phyloP scores from a whole-genome alignment of 2,888 invertebrate species.

The Nipponacmea schrenckii region DNA sequence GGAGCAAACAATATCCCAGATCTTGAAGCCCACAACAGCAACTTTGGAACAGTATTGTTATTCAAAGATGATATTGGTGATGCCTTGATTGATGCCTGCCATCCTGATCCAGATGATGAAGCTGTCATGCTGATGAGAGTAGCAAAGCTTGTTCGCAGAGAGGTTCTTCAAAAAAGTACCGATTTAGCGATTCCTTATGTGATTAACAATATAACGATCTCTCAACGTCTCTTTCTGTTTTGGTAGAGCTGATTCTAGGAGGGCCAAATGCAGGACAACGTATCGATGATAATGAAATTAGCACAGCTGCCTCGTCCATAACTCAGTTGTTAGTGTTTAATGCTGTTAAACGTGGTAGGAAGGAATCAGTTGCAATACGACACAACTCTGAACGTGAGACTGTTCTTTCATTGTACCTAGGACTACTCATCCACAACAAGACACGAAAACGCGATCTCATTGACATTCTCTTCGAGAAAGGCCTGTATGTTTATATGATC shows the following conservation, averaged over 20 bases:
- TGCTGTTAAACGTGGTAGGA: background rate
- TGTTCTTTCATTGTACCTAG: slow-evolving; percentile 11
- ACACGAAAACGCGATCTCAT: background rate
- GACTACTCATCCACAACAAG: slow-evolving; percentile 15
- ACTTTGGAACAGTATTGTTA: background rate
- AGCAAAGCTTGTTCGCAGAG: background rate
- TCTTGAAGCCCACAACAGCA: background rate
- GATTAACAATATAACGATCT: too few species aligned
- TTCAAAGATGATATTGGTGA: slow-evolving; percentile 3
- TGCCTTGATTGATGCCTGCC: background rate
- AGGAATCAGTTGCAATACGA: background rate
- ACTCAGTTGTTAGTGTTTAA: background rate
- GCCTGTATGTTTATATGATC: slow-evolving; percentile 14
- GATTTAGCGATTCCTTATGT: too few species aligned
- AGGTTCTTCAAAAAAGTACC: background rate
- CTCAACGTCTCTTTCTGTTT: background rate
- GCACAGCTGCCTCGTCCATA: slow-evolving; percentile 9
- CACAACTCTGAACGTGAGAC: slow-evolving; percentile 10
- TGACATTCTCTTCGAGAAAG: slow-evolving; percentile 15
- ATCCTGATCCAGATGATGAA: background rate
- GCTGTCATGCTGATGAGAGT: background rate
- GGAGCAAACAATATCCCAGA: too few species aligned
- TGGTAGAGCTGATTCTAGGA: background rate
- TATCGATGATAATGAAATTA: background rate
- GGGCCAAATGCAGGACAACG: background rate